Evolutionary conservation across 2,888 invertebrate genomes (phyloP), one percentile per base, ranked within the genome.

Genomic region (Drosophila barbarae): DNA sequence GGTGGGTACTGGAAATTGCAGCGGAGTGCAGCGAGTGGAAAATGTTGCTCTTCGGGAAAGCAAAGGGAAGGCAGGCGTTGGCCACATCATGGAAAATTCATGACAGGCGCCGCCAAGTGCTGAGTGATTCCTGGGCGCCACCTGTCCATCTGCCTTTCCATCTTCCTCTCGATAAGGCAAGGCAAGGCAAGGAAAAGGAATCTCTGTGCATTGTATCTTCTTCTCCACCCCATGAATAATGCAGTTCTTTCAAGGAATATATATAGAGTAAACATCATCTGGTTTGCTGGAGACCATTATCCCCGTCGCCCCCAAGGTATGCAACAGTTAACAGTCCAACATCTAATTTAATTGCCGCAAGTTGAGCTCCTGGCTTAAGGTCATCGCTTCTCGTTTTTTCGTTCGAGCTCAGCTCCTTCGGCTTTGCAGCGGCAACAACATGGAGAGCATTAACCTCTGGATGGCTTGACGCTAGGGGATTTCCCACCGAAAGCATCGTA

Each of bases 301-400:
- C 41, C 21, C 10, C 9, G 6, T 28, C 8, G 9, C 10, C 30
- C 47, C 32, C 8, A 47, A 50, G 66, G 55, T 26, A 21, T 73
- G 67, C 77, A 80, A 75, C 77, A 78, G 72, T 61, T 72, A 64
- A 61, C 59, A 30, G 60, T 49, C 38, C 50, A 46, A 64, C 65
- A 51, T 51, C 50, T 30, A 57, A 71, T 69, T 71, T 75, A 75
- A 78, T 72, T 78, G 73, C 65, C 72, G 65, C 63, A 71, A 49
- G 54, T 60, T 53, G 54, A 67, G 70, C 52, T 34, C 38, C 26
- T 30, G 47, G 57, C 60, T 71, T 57, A 53, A 47, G 42, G 46
- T 38, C 28, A 39, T 46, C 28, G 53, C 42, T 44, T 15, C 23
- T 54, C 26, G 44, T 46, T 44, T 7, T 7, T 15, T 44, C 6